Base-by-base conservation (phyloP, 2,888 invertebrate species). In the Parnassius mnemosyne region DNA sequence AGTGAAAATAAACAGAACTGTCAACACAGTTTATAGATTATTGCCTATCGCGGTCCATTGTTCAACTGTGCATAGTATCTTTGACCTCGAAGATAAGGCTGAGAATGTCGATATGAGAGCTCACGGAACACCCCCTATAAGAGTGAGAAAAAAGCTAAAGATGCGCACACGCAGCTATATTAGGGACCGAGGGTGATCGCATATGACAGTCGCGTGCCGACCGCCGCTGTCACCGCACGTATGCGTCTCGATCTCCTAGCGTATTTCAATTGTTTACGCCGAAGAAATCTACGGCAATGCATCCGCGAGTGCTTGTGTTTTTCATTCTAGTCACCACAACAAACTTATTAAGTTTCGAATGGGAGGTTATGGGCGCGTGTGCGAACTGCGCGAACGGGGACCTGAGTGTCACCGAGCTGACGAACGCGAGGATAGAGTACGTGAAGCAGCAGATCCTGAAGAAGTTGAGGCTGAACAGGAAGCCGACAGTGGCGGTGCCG, bases 391-490 rank as follows among this genome's bases (percentile, higher is more conserved):
- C 81, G 25, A 84, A 80, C 51, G 85, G 85, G 9, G 94, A 94
- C 46, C 68, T 87, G 25, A 81, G 78, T 63, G 83, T 80, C 54
- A 91, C 92, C 52, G 93, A 94, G 71, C 82, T 96, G 59, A 95
- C 94, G 0, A 94, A 94, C 46, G 90, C 95, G 47, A 89, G 97
- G 67, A 94, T 97, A 66, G 96, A 96, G 82, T 95, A 95, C 72
- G 96, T 96, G 55, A 97, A 97, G 83, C 94, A 95, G 79, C 96
- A 96, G 87, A 97, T 97, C 43, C 80, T 97, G 72, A 95, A 95
- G 85, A 97, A 96, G 83, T 77, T 97, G 61, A 85, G 96, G 67
- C 83, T 97, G 61, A 95, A 94, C 62, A 95, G 95, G 81, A 95
- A 95, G 73, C 96, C 96, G 9, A 92, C 92, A 11, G 92, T 94